Evolutionary conservation across 1,140 invertebrate genomes (phyloP).

Genomic region (Camponotus pennsylvanicus): DNA sequence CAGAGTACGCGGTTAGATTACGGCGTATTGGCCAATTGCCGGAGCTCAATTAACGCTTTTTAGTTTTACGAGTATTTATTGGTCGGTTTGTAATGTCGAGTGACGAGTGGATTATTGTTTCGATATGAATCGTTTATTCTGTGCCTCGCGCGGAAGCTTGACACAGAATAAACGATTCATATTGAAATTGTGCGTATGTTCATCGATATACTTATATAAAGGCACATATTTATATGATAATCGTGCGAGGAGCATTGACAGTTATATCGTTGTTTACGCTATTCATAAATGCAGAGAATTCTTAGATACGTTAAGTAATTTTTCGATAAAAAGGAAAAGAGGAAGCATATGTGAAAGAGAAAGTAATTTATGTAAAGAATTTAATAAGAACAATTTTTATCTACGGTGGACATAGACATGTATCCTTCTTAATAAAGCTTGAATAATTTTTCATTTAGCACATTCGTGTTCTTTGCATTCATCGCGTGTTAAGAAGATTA

Average conservation of each 20-base stretch:
- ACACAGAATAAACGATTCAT: too few species aligned
- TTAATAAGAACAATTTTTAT: conserved; percentile 22
- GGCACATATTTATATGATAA: neutral
- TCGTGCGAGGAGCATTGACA: neutral
- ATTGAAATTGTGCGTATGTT: neutral
- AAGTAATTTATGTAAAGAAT: neutral
- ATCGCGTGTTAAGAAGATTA: conserved; percentile 1
- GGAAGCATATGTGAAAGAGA: too few species aligned
- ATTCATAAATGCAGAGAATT: neutral
- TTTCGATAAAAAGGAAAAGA: neutral
- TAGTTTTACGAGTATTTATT: conserved; percentile 54
- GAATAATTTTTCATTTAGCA: conserved; percentile 37
- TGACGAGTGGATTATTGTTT: conserved; percentile 32
- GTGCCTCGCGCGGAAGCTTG: neutral
- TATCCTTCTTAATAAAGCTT: neutral
- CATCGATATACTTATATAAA: conserved; percentile 5
- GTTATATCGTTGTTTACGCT: neutral
- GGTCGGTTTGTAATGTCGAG: conserved; percentile 1
- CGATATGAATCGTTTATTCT: conserved; percentile 26
- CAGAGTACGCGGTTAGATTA: conserved; percentile 61
- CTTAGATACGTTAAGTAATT: neutral
- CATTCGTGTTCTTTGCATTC: neutral
- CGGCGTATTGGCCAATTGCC: conserved; percentile 60
- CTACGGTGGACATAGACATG: neutral
- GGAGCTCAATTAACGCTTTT: conserved; percentile 62